Evolutionary conservation across 2,797 vertebrate genomes (phyloP).

Genomic region (Monodelphis domestica): DNA sequence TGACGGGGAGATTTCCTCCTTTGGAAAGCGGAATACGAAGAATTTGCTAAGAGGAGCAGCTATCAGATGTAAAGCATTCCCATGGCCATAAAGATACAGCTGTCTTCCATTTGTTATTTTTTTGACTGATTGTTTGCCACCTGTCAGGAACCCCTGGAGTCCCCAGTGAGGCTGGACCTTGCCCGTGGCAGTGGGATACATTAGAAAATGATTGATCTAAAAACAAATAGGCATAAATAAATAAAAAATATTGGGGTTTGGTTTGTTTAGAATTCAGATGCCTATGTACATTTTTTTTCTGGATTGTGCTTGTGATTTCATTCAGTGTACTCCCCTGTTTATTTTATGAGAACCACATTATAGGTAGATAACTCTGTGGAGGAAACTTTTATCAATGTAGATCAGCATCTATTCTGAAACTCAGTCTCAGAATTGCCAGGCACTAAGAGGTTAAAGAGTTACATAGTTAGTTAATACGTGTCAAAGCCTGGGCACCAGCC

Average conservation of each 20-base stretch:
- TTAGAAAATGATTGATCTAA: neutral
- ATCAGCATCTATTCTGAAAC: neutral
- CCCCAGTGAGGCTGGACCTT: too few species aligned
- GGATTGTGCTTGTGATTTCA: neutral
- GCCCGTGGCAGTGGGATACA: too few species aligned
- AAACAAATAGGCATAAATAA: neutral
- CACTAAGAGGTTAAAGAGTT: neutral
- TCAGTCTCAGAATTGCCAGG: neutral
- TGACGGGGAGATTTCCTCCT: too few species aligned
- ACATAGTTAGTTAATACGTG: neutral
- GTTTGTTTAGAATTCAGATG: neutral
- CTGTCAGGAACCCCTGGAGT: too few species aligned
- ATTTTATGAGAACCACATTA: neutral
- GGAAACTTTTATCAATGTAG: neutral
- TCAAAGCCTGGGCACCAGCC: neutral
- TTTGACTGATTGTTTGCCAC: too few species aligned
- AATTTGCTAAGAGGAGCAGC: too few species aligned
- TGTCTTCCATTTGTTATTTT: too few species aligned
- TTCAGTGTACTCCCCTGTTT: neutral
- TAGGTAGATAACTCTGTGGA: neutral
- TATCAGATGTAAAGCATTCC: too few species aligned
- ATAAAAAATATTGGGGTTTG: neutral
- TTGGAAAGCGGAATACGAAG: too few species aligned
- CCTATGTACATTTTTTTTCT: neutral
- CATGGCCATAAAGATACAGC: too few species aligned